These are phyloP conservation scores for Caenorhabditis elegans DNA, from an alignment of 1,140 invertebrate genomes.

Conservation along the genomic window WBcel235 BX284606.5:10437501-10438000, in stretches of 20 bases:
- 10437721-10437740: conserved; percentile 29
- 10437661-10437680: background rate
- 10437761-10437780: conserved; percentile 11
- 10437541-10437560: too few species aligned
- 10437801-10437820: background rate
- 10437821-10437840: background rate
- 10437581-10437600: background rate
- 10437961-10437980: too few species aligned
- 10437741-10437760: conserved; percentile 8
- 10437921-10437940: background rate
- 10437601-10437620: conserved; percentile 10
- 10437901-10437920: background rate
- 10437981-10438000: too few species aligned
- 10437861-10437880: conserved; percentile 11
- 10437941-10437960: too few species aligned
- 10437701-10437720: background rate
- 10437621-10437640: background rate
- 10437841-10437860: background rate
- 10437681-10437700: conserved; percentile 6
- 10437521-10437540: too few species aligned
- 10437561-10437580: too few species aligned
- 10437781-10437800: conserved; percentile 18
- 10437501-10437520: too few species aligned
- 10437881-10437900: background rate
- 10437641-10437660: conserved; percentile 31